phyloP scores from a whole-genome alignment of 2,888 invertebrate species.

The Neoscelio sp. region DNA sequence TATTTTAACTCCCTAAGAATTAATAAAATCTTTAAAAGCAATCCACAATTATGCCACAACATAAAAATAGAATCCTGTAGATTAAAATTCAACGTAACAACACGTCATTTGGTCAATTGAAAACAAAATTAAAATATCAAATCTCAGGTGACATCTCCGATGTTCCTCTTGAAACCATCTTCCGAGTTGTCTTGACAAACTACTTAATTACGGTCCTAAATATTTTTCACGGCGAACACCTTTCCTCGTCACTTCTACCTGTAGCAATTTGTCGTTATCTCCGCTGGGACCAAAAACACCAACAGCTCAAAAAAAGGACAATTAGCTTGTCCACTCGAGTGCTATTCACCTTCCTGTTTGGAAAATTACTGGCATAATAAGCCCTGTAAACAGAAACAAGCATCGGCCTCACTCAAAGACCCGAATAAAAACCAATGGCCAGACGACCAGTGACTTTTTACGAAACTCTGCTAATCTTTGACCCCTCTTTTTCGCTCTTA shows the following conservation, averaged over 20 bases:
- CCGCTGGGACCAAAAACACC: conserved; percentile 3
- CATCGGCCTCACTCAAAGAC: conserved; percentile 24
- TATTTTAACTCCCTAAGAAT: too few species aligned
- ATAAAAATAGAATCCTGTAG: too few species aligned
- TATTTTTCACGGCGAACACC: conserved; percentile 1
- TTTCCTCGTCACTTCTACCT: neutral
- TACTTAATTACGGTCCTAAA: conserved; percentile 3
- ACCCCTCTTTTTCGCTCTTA: conserved; percentile 66
- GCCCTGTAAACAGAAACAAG: conserved; percentile 67
- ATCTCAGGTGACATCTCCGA: too few species aligned
- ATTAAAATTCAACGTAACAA: too few species aligned
- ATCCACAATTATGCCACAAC: too few species aligned
- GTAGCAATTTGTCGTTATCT: conserved; percentile 5
- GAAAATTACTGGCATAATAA: conserved; percentile 24
- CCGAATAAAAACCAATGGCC: conserved; percentile 1
- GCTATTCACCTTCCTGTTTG: conserved; percentile 10
- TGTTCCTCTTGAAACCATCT: too few species aligned
- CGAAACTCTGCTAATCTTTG: conserved; percentile 74
- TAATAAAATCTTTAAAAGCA: too few species aligned
- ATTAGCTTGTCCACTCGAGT: conserved; percentile 12
- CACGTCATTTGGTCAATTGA: too few species aligned
- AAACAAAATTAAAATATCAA: too few species aligned
- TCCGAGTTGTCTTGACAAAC: too few species aligned
- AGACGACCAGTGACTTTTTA: conserved; percentile 57
- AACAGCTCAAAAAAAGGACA: conserved; percentile 10